Percentiles rank a stretch among this genome's conserved stretches.
These are phyloP conservation scores for Premnoplex brunnescens DNA, from an alignment of 2,797 vertebrate species.

Conservation along the genomic window DNA sequence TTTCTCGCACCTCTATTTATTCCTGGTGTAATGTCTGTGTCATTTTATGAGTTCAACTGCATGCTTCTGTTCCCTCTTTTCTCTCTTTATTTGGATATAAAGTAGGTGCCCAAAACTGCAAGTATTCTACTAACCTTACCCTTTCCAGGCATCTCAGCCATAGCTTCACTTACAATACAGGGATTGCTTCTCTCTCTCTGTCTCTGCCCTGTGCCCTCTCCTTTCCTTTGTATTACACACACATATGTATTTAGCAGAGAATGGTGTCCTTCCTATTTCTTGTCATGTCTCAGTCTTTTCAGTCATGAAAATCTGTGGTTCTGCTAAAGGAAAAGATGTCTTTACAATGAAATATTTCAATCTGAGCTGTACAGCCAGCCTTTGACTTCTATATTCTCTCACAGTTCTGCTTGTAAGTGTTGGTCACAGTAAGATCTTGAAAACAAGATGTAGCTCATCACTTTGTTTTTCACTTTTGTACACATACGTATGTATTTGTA, in stretches of 20 bases:
- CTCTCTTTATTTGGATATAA: neutral
- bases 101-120: neutral
- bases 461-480: neutral
- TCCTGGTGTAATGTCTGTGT: rapidly evolving
- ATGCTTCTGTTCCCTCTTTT: neutral
- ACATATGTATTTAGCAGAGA: neutral
- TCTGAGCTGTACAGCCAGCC: neutral
- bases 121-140: neutral
- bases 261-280: neutral
- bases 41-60: neutral
- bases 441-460: neutral
- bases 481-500: neutral
- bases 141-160: neutral
- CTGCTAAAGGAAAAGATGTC: neutral
- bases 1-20: neutral
- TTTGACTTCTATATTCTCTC: neutral
- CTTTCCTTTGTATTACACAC: neutral
- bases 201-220: neutral
- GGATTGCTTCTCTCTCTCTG: neutral
- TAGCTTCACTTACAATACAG: neutral
- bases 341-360: neutral
- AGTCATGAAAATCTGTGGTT: neutral
- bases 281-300: neutral
- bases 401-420: neutral
- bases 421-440: neutral